phyloP scores from a whole-genome alignment of 2,113 vertebrate genomes.

The Channa maculata region DNA sequence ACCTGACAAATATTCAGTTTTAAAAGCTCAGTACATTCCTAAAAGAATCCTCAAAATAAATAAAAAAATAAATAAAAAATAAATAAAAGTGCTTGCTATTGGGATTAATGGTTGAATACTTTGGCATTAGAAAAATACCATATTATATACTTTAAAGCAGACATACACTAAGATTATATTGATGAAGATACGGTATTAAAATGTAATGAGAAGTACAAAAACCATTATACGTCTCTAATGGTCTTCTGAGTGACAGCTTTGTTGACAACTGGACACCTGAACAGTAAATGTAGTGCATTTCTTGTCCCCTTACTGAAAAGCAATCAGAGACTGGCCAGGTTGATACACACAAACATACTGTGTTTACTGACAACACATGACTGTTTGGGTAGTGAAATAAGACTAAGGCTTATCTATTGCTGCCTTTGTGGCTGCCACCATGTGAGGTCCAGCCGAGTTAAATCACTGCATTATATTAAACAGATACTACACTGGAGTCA shows the following conservation, averaged over 20 bases:
- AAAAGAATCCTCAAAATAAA: too few species aligned
- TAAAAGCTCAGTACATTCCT: neutral
- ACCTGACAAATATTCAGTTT: too few species aligned
- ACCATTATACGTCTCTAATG: too few species aligned
- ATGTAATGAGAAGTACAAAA: too few species aligned
- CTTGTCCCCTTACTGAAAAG: slow-evolving; percentile 23
- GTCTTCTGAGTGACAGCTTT: too few species aligned
- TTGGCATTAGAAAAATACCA: too few species aligned
- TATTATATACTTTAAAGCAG: too few species aligned
- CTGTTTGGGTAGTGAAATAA: slow-evolving; percentile 15
- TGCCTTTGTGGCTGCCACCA: slow-evolving; percentile 2
- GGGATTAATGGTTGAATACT: too few species aligned
- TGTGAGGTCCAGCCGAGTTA: neutral
- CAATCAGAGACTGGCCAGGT: slow-evolving; percentile 38
- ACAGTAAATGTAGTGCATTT: slow-evolving; percentile 18
- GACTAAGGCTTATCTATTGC: slow-evolving; percentile 8
- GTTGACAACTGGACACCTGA: neutral
- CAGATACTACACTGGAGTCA: neutral
- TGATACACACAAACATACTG: slow-evolving; percentile 50
- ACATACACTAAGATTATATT: too few species aligned
- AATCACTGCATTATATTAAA: neutral
- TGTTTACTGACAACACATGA: slow-evolving; percentile 49
- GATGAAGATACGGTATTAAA: too few species aligned
- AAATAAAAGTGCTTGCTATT: too few species aligned
- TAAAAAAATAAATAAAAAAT: too few species aligned